Conservation (phyloP, 2,888 invertebrate species). For the Diadromus collaris region DNA sequence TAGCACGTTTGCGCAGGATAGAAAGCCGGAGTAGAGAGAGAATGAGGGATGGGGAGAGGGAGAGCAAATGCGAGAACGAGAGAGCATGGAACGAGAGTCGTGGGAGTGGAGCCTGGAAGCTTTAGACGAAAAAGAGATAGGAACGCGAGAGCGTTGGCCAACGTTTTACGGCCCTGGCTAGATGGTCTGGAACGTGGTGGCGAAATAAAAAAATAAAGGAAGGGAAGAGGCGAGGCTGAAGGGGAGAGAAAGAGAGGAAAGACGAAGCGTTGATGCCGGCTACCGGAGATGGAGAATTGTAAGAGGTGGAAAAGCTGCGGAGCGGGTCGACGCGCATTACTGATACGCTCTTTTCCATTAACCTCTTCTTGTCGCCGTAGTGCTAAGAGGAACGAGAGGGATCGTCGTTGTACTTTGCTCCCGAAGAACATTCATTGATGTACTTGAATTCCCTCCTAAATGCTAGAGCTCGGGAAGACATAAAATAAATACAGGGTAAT, state of each 20-base stretch:
- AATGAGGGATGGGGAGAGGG: slow-evolving; percentile 43
- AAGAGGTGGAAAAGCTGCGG: slow-evolving; percentile 45
- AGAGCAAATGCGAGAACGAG: slow-evolving; percentile 38
- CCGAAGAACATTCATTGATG: slow-evolving; percentile 23
- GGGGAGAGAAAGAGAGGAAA: slow-evolving; percentile 55
- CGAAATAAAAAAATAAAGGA: slow-evolving; percentile 60
- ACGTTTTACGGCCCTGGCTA: slow-evolving; percentile 74
- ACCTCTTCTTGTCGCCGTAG: slow-evolving; percentile 63
- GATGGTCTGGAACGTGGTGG: slow-evolving; percentile 73
- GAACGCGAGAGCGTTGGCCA: slow-evolving; percentile 63
- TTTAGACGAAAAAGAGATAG: slow-evolving; percentile 41
- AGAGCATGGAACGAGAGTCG: slow-evolving; percentile 42
- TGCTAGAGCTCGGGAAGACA: no score
- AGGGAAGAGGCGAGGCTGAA: slow-evolving; percentile 3
- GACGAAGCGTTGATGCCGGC: slow-evolving; percentile 14
- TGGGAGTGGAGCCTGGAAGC: slow-evolving; percentile 27
- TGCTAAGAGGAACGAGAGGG: slow-evolving; percentile 27
- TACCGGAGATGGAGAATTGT: slow-evolving; percentile 24
- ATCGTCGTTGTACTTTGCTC: slow-evolving; percentile 26
- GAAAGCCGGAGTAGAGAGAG: slow-evolving; percentile 26
- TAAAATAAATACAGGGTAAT: no score
- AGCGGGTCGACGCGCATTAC: slow-evolving; percentile 57
- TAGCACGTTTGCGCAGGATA: slow-evolving; percentile 69
- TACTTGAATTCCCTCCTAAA: neutral
- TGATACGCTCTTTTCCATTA: slow-evolving; percentile 71